Conservation (phyloP, 2,797 vertebrate species). For the Fistularia commersonii region DNA sequence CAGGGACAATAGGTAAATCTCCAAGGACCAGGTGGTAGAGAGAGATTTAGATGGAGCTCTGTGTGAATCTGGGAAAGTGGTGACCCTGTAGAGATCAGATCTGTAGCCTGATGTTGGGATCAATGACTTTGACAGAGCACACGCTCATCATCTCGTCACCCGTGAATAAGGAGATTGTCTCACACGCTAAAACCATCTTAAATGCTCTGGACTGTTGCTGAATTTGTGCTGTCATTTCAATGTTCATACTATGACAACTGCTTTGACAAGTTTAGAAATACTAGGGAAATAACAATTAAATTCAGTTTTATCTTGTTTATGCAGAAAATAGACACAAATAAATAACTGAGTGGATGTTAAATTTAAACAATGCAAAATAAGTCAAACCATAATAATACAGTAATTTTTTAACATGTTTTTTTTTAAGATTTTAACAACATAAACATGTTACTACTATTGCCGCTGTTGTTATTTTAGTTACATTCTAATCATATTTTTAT, state of each 20-base stretch:
- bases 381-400: too few relatives aligned
- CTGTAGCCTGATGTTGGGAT: constrained; percentile 41
- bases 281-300: too few relatives aligned
- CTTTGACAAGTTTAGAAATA: background rate
- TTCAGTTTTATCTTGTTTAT: too few relatives aligned
- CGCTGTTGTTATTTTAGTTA: too few relatives aligned
- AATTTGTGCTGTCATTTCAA: background rate
- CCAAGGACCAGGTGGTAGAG: constrained; percentile 30
- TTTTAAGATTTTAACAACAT: too few relatives aligned
- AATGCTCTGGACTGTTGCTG: background rate
- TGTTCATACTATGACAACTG: background rate
- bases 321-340: too few relatives aligned
- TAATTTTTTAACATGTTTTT: too few relatives aligned
- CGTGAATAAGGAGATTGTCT: background rate
- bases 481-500: too few relatives aligned
- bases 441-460: too few relatives aligned
- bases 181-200: background rate
- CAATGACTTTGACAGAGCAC: constrained; percentile 45
- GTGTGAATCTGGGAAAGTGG: constrained; percentile 28
- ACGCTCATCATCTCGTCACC: constrained; percentile 15
- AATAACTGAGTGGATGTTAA: too few relatives aligned
- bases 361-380: too few relatives aligned
- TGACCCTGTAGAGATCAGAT: constrained; percentile 41
- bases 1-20: constrained; percentile 29
- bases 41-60: constrained; percentile 12